Percentiles rank a stretch among this genome's conserved stretches.
phyloP scores from a whole-genome alignment of 1,140 invertebrate genomes.

The Hyphantria cunea region DNA sequence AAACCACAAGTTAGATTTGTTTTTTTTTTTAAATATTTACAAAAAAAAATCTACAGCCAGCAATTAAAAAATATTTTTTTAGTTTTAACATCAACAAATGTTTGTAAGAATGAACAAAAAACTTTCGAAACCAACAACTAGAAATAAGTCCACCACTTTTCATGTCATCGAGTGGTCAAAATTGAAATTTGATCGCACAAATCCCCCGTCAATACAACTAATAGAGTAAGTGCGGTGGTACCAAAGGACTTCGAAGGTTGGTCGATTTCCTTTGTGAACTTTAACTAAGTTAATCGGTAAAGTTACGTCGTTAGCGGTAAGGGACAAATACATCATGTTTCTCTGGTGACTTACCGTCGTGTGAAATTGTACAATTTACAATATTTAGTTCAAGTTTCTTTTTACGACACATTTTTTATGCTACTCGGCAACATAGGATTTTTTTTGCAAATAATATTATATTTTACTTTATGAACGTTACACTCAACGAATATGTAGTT shows the following conservation, averaged over 20 bases:
- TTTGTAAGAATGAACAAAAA: too few species aligned
- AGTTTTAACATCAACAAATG: too few species aligned
- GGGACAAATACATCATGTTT: conserved; percentile 23
- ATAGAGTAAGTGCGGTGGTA: conserved; percentile 24
- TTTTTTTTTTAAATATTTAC: too few species aligned
- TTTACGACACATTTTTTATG: not conserved
- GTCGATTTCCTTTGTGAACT: conserved; percentile 26
- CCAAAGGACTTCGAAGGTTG: conserved; percentile 7
- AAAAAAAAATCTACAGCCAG: too few species aligned
- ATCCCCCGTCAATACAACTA: conserved; percentile 17
- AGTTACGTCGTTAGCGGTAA: conserved; percentile 22
- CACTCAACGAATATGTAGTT: too few species aligned
- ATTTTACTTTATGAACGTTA: too few species aligned
- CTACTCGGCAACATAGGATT: too few species aligned
- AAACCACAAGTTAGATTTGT: too few species aligned
- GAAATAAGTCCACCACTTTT: too few species aligned
- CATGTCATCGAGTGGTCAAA: conserved; percentile 3
- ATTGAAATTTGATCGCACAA: conserved; percentile 18
- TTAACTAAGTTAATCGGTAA: conserved; percentile 26
- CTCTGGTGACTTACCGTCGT: conserved; percentile 4
- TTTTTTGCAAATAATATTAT: too few species aligned
- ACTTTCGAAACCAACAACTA: too few species aligned
- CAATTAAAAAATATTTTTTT: too few species aligned
- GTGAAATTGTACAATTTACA: conserved; percentile 19
- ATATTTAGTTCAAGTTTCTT: not conserved